A percentile compares a stretch with the other conserved stretches of the same genome.
Conservation (phyloP, 2,113 vertebrate genomes). For the Rafetus swinhoei region DNA sequence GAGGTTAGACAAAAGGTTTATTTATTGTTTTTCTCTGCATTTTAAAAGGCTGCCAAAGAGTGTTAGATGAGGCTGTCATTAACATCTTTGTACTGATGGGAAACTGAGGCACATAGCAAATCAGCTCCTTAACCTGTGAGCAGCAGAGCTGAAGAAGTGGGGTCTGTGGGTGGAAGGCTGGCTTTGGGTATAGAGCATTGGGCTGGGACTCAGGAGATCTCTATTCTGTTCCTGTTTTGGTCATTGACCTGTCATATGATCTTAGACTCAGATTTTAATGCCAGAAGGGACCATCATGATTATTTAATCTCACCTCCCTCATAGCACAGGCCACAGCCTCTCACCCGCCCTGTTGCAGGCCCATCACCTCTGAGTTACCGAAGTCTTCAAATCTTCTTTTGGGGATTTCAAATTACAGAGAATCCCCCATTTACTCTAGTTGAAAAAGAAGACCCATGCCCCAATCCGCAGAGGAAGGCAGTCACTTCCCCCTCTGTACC, state of each 20-base stretch:
- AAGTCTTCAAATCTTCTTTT: not conserved
- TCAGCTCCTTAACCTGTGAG: not conserved
- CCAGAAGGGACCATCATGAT: not conserved
- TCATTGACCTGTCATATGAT: not conserved
- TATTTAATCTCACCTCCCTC: not conserved
- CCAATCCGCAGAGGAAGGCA: not conserved
- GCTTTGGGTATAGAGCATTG: not conserved
- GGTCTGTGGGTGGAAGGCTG: not conserved
- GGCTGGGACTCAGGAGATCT: not conserved
- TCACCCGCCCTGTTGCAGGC: not conserved
- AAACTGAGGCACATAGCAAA: not conserved
- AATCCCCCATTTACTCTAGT: not conserved
- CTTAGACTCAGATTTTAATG: not conserved
- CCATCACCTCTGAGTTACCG: not conserved
- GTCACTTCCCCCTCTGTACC: not conserved
- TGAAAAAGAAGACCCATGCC: not conserved
- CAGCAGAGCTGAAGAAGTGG: not conserved
- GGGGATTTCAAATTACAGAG: not conserved
- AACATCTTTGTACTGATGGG: accelerated
- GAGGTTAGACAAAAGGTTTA: not conserved
- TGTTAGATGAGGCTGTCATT: not conserved
- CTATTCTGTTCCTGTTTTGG: not conserved
- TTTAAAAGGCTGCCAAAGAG: not conserved
- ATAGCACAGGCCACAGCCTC: not conserved
- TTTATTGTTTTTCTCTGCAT: not conserved